These are phyloP conservation scores for Amphiura filiformis DNA, from an alignment of 35 echinoderm and acorn worm species.

Conservation along the genomic window DNA sequence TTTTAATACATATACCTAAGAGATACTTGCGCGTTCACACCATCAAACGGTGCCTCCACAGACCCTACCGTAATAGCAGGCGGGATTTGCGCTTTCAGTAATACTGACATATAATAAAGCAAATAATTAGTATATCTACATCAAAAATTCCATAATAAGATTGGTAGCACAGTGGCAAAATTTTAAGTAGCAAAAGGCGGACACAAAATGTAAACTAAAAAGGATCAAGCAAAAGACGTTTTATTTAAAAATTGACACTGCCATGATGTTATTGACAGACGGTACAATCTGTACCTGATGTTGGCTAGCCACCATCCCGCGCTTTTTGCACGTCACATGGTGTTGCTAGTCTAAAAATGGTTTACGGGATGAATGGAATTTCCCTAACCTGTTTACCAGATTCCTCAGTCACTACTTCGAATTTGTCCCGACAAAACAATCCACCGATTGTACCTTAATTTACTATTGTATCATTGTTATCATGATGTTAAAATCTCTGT, in stretches of 20 bases:
- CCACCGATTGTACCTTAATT: no score
- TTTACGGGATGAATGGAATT: no score
- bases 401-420: no score
- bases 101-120: not conserved
- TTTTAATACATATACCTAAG: not conserved
- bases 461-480: no score
- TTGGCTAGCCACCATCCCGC: not conserved
- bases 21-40: slow-evolving; percentile 1
- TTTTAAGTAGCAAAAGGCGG: not conserved
- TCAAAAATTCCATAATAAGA: not conserved
- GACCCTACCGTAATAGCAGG: not conserved
- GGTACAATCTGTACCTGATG: not conserved
- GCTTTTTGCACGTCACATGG: not conserved
- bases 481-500: not conserved
- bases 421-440: no score
- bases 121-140: slow-evolving; percentile 4
- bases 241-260: not conserved
- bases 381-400: no score
- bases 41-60: not conserved
- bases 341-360: not conserved
- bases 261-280: not conserved
- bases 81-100: not conserved
- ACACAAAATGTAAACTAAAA: slow-evolving; percentile 8
- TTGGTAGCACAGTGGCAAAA: not conserved
- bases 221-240: not conserved